These are phyloP conservation scores for Athene noctua DNA, from an alignment of 2,113 vertebrate species.

Conservation along the genomic window DNA sequence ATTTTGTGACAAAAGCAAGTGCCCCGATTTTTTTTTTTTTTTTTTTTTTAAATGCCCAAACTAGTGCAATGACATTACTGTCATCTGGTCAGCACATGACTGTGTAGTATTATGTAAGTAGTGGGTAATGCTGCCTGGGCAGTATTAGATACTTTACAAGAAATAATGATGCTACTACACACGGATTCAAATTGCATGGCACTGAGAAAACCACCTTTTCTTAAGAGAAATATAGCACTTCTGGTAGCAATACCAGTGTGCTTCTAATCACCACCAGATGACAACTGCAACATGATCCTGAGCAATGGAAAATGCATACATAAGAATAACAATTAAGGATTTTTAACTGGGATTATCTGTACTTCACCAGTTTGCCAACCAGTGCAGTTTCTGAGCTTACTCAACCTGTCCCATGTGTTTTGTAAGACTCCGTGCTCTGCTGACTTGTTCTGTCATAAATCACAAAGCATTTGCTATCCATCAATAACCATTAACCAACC, in stretches of 20 bases:
- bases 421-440: constrained; percentile 40
- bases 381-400: not conserved
- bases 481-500: constrained; percentile 34
- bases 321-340: not conserved
- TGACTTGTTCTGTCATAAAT: constrained; percentile 17
- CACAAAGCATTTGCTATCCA: not conserved
- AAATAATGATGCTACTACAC: not conserved
- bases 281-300: not conserved
- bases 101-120: not conserved
- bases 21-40: not conserved
- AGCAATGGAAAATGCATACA: not conserved
- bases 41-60: not conserved
- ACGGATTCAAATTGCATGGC: not conserved
- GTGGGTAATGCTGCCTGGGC: not conserved
- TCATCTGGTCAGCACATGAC: not conserved
- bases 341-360: constrained; percentile 38
- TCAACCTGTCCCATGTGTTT: not conserved
- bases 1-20: not conserved
- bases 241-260: not conserved
- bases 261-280: not conserved
- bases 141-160: not conserved
- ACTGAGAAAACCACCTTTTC: not conserved
- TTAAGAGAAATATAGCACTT: not conserved
- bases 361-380: constrained; percentile 1
- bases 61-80: not conserved